Base-by-base conservation (phyloP, 2,113 vertebrate genomes). In the Mus musculus region DNA sequence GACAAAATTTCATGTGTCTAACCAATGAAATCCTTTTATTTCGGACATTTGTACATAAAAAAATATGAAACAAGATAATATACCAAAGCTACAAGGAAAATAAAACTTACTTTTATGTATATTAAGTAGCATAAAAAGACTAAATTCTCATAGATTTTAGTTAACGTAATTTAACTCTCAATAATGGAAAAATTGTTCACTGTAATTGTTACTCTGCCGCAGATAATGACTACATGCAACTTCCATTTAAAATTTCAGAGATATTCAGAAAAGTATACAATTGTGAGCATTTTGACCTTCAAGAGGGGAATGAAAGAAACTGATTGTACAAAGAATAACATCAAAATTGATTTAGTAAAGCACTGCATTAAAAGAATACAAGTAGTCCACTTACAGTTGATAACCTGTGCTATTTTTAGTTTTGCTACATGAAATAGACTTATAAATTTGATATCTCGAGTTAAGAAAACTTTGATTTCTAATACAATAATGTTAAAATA, bases 251-350 rank as follows among this genome's bases (percentile, higher is more conserved):
- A 96, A 82, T 77, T 61, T 91, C 30, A 90, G 30, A 93, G 78
- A 93, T 86, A 56, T 69, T 95, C n/a, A 96, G 90, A 67, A 63
- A 76, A 16, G n/a, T 17, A 13, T 61, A 63, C 30, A 76, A 69
- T 81, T 13, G 5, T 36, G 28, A 81, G 81, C 14, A 90, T 91
- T 75, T 96, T 97, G 69, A 95, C 39, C 39, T 90, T 92, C 22
- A 88, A 12, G 39, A 80, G 77, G 73, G 1, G 11, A 88, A 59
- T 84, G 12, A 59, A 93, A 94, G 33, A 85, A 46, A 75, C 7
- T 93, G 39, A 90, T 69, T 90, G 33, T 67, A 75, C 3, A 85
- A 85, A 72, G 22, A 88, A 72, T 84, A 9, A 54, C 81, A 54
- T 12, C 12, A 90, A 95, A 94, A 65, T 80, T 81, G 28, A 80